Evolutionary conservation across 2,888 invertebrate species (phyloP).

Genomic region (Gymnoscelis rufifasciata): DNA sequence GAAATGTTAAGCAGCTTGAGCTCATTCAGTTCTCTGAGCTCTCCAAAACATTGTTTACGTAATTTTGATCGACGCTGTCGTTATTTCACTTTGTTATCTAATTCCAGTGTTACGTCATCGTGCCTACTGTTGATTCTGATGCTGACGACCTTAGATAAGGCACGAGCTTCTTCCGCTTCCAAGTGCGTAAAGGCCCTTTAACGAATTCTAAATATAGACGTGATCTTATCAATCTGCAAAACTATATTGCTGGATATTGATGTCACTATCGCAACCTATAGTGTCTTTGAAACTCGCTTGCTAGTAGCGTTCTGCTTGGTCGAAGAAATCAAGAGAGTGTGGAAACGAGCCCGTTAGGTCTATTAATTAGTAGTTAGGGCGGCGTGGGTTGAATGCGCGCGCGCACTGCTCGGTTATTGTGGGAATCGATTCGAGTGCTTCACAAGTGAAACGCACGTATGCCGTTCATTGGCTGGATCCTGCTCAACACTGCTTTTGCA

Average conservation of each 20-base stretch:
- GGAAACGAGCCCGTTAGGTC: constrained; percentile 56
- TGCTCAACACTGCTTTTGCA: constrained; percentile 30
- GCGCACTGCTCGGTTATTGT: constrained; percentile 49
- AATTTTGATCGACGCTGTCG: constrained; percentile 1
- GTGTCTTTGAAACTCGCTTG: constrained; percentile 5
- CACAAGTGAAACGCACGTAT: constrained; percentile 44
- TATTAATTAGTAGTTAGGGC: constrained; percentile 64
- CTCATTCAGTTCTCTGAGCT: background rate
- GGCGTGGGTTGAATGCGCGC: constrained; percentile 58
- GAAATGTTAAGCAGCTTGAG: constrained; percentile 1
- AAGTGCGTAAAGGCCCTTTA: constrained; percentile 3
- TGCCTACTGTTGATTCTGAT: constrained; percentile 47
- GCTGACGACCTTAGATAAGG: constrained; percentile 43
- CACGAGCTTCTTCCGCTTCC: constrained; percentile 38
- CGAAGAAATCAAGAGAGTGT: constrained; percentile 55
- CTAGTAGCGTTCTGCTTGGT: constrained; percentile 45
- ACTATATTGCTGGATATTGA: background rate
- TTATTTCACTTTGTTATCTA: constrained; percentile 44
- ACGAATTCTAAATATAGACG: background rate
- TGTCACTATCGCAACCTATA: background rate
- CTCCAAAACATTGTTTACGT: background rate
- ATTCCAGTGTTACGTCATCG: constrained; percentile 56
- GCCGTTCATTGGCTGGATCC: constrained; percentile 37
- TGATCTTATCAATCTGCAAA: background rate
- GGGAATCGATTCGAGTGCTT: constrained; percentile 48